Percentiles rank a stretch among this genome's conserved stretches.
Conservation (phyloP, 2,113 vertebrate species). For the Thamnophis sirtalis region DNA sequence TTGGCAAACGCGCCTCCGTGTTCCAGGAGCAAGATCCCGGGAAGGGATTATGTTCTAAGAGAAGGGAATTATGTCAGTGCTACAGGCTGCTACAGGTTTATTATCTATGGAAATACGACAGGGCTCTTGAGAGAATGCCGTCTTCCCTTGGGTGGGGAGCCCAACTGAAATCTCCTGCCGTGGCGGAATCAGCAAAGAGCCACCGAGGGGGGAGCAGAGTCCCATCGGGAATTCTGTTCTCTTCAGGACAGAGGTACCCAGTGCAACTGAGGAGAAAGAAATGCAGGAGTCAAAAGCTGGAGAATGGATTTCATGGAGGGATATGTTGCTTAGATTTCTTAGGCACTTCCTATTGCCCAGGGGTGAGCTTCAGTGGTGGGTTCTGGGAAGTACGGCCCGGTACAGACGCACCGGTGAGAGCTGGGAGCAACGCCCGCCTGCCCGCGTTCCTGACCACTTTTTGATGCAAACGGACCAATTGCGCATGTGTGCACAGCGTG, state of each 20-base stretch:
- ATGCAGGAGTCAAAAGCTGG: neutral
- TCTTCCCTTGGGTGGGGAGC: neutral
- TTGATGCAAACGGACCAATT: too few species aligned
- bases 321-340: too few species aligned
- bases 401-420: too few species aligned
- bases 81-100: neutral
- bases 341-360: neutral
- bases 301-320: neutral
- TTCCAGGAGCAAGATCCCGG: neutral
- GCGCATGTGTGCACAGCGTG: too few species aligned
- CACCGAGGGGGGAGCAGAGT: neutral
- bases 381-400: too few species aligned
- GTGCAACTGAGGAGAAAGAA: neutral
- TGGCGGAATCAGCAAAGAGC: neutral
- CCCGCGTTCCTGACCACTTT: too few species aligned
- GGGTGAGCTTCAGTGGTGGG: too few species aligned
- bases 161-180: neutral
- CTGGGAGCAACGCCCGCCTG: too few species aligned
- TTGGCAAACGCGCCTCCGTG: neutral
- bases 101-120: neutral
- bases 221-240: neutral
- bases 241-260: neutral
- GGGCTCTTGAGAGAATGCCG: neutral
- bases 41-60: neutral
- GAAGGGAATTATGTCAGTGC: neutral